Base-by-base conservation (phyloP, 2,113 vertebrate genomes). In the Cephalopholis sonnerati region DNA sequence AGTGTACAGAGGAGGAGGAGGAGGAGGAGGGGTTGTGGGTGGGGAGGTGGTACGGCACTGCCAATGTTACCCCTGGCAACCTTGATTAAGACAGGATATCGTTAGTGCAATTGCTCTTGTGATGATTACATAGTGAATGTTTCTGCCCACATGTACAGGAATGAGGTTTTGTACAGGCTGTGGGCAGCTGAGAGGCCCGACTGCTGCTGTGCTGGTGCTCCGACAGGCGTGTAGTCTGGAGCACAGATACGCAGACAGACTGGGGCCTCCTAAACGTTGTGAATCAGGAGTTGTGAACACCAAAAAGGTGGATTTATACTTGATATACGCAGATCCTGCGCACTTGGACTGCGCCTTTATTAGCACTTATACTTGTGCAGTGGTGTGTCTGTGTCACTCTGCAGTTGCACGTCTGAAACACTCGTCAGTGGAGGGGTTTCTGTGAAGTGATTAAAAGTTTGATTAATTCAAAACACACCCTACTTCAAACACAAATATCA, bases 61-160 rank as follows among this genome's bases (percentile, higher is more conserved):
- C 44, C 63, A 80, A 18, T 17, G 89, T 91, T 92, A 58, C 92
- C 87, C 77, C 25, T 91, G 84, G 92, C 88, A 94, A 93, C 93
- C 82, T 78, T 91, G 90, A 93, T 94, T 91, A 93, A 85, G 82
- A 88, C 66, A 32, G 72, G 58, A 79, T 59, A 67, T 74, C 25
- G 70, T 87, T 81, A 48, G 81, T 61, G 57, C 72, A 77, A 80
- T 86, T 81, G 82, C 83, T 91, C 87, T 90, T 90, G 83, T 80
- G 79, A 67, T 92, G 90, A 93, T 92, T 91, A 64, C 79, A 72
- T 11, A 2, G 82, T 77, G 82, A 85, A 81, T 67, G 71, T 89
- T 81, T 87, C 78, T 84, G 77, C 88, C 80, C 87, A 81, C 89
- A 36, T 70, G 83, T 80, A 61, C 72, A 59, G 58, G 68, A 82